phyloP scores from a whole-genome alignment of 2,888 invertebrate species.

The Abrostola triplasia region DNA sequence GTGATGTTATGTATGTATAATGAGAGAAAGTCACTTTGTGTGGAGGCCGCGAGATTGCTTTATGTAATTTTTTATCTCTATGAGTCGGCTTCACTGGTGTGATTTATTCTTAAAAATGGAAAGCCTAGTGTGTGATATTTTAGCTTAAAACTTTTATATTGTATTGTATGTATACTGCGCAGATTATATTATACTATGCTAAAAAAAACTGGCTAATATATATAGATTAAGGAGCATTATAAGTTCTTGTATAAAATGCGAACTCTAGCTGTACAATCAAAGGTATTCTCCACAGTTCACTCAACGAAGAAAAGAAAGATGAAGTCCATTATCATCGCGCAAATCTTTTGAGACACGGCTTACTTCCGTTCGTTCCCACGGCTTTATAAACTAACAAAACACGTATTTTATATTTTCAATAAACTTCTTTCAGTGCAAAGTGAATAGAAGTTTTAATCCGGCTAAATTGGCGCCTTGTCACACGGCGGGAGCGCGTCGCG shows the following conservation, averaged over 20 bases:
- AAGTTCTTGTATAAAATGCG: too few relatives aligned
- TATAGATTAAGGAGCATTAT: too few relatives aligned
- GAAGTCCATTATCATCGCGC: not conserved
- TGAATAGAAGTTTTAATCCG: conserved; percentile 60
- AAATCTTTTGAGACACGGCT: not conserved
- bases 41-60: conserved; percentile 1
- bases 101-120: too few relatives aligned
- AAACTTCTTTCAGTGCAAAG: conserved; percentile 55
- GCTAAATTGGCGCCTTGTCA: conserved; percentile 61
- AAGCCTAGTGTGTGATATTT: too few relatives aligned
- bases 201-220: too few relatives aligned
- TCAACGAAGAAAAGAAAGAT: not conserved
- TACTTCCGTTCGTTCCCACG: conserved; percentile 2
- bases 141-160: too few relatives aligned
- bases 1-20: conserved; percentile 1
- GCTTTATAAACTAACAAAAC: conserved; percentile 38
- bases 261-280: too few relatives aligned
- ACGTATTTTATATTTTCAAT: conserved; percentile 54
- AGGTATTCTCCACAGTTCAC: not conserved
- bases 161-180: too few relatives aligned
- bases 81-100: too few relatives aligned
- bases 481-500: conserved; percentile 49
- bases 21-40: conserved; percentile 2
- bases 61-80: not conserved
- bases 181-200: too few relatives aligned